Evolutionary conservation across 2,888 invertebrate species (phyloP).

Genomic region (Cerastis leucographa): DNA sequence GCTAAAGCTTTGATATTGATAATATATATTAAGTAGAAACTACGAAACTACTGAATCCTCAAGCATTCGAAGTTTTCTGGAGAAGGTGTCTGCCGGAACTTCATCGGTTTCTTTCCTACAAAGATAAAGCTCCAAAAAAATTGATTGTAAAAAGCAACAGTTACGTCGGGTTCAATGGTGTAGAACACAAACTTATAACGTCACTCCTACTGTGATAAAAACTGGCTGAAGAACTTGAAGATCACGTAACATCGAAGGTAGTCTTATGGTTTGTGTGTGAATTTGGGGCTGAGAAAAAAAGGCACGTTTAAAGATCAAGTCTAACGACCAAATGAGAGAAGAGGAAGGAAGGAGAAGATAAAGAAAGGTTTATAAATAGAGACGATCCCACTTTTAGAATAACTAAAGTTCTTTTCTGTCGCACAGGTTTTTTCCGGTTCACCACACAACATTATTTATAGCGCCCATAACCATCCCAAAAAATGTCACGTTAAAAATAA

Average conservation of each 20-base stretch:
- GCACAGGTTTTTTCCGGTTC: conserved; percentile 18
- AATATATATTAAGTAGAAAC: too few relatives aligned
- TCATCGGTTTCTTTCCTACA: conserved; percentile 68
- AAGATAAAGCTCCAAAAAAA: conserved; percentile 71
- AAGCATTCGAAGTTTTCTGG: conserved; percentile 53
- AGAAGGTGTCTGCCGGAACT: conserved; percentile 55
- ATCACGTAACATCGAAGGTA: conserved; percentile 29
- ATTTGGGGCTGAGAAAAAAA: conserved; percentile 10
- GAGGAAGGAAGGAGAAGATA: not conserved
- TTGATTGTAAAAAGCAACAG: conserved; percentile 67
- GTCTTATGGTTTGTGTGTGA: conserved; percentile 1
- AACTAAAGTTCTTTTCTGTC: not conserved
- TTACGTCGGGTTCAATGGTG: conserved; percentile 70
- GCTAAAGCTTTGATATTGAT: too few relatives aligned
- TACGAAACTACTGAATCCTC: conserved; percentile 15
- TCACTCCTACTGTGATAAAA: conserved; percentile 57
- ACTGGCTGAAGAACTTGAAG: conserved; percentile 36
- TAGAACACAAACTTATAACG: conserved; percentile 69
- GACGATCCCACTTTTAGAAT: not conserved
- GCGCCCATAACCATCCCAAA: conserved; percentile 14
- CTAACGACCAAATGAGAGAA: not conserved
- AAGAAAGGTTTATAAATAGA: conserved; percentile 16
- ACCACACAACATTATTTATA: conserved; percentile 30
- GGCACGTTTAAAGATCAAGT: not conserved
- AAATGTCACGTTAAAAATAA: conserved; percentile 47